Conservation (phyloP, 2,888 invertebrate genomes). For the Bruchidius siliquastri region DNA sequence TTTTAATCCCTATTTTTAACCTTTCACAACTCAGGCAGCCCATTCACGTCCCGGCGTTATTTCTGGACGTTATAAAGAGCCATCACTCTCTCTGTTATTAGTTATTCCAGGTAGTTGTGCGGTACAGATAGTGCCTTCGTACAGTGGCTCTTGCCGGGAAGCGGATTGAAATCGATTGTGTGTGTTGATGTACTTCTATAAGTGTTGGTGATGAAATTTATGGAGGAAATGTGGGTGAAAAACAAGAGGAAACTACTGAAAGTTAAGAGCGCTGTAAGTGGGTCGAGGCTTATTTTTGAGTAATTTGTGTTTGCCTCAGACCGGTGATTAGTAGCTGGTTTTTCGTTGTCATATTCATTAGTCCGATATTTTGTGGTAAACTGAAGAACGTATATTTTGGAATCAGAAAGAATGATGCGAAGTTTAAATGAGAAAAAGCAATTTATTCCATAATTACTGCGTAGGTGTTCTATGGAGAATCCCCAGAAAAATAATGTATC, state of each 20-base stretch:
- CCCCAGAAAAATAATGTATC: no score
- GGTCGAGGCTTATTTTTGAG: neutral
- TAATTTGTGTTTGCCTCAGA: neutral
- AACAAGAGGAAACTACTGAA: constrained; percentile 10
- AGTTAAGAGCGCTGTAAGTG: constrained; percentile 15
- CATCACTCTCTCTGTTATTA: neutral
- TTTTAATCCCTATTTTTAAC: neutral
- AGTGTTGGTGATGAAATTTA: constrained; percentile 9
- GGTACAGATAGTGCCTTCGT: neutral
- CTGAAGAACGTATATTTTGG: no score
- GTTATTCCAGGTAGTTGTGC: neutral
- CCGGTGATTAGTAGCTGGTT: neutral
- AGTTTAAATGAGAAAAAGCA: no score
- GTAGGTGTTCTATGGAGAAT: no score
- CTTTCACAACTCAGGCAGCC: neutral
- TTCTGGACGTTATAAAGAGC: neutral
- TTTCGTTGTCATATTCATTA: constrained; percentile 6
- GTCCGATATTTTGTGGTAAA: constrained; percentile 13
- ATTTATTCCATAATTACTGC: no score
- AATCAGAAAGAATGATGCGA: no score
- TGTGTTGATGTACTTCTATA: neutral
- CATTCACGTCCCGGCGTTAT: neutral
- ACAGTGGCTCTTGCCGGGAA: neutral
- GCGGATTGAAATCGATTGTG: neutral
- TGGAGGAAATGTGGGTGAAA: neutral